Evolutionary conservation across 2,797 vertebrate genomes (phyloP).

Genomic region (Rhabdomys pumilio): DNA sequence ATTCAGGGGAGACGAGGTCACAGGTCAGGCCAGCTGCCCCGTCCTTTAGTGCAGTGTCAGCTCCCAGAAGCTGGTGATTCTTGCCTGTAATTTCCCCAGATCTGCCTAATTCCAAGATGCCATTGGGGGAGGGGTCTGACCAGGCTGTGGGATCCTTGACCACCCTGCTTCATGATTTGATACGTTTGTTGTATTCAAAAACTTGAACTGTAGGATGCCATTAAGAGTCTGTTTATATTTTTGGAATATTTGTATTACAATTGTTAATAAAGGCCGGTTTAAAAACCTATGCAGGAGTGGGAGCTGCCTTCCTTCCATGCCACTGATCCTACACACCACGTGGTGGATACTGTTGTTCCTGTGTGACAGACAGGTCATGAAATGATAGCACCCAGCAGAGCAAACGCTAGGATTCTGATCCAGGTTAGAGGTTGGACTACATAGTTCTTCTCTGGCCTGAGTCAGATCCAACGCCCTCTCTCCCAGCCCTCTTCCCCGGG

Average conservation of each 20-base stretch:
- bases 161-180: slow-evolving; percentile 85
- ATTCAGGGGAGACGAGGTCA: not conserved
- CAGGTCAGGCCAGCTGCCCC: not conserved
- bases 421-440: not conserved
- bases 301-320: slow-evolving; percentile 7
- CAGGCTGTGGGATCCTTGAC: slow-evolving; percentile 71
- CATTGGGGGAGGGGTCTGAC: slow-evolving; percentile 47
- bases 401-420: not conserved
- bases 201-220: slow-evolving; percentile 87
- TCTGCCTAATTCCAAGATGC: slow-evolving; percentile 38
- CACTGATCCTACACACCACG: fast-evolving
- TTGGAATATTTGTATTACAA: slow-evolving; percentile 88
- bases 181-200: slow-evolving; percentile 86
- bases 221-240: slow-evolving; percentile 88
- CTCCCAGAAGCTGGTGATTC: not conserved
- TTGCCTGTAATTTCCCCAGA: slow-evolving; percentile 13
- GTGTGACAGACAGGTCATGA: not conserved
- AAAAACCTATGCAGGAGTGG: slow-evolving; percentile 68
- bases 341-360: no score
- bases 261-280: slow-evolving; percentile 85
- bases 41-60: not conserved
- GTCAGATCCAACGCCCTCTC: not conserved
- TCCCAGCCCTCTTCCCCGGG: not conserved
- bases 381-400: not conserved
- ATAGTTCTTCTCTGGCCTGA: not conserved